Percentiles rank a stretch among this genome's conserved stretches.
Evolutionary conservation across 2,113 vertebrate genomes (phyloP).

Genomic region (Phyllostomus discolor): DNA sequence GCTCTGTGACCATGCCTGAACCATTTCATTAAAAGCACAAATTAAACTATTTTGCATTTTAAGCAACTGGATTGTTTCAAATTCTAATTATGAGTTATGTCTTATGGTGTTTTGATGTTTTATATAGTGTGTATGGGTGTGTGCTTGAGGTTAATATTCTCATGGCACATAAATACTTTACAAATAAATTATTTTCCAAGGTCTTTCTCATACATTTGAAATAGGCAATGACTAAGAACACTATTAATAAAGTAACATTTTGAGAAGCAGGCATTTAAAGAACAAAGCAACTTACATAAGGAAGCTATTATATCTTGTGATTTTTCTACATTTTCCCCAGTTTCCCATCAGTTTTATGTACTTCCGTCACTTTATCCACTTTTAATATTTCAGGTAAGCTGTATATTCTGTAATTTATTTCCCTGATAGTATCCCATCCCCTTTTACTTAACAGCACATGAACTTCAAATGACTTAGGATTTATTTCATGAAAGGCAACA

Average conservation of each 20-base stretch:
- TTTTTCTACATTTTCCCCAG: neutral
- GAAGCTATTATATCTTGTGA: neutral
- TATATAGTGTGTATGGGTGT: neutral
- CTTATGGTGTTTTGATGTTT: neutral
- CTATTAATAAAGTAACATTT: neutral
- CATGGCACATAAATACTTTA: neutral
- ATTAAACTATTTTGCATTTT: neutral
- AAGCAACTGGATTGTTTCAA: neutral
- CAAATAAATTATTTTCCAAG: neutral
- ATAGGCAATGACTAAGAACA: neutral
- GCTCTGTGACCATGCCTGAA: neutral
- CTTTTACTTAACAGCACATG: neutral
- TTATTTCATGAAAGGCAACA: neutral
- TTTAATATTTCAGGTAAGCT: neutral
- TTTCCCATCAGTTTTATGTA: neutral
- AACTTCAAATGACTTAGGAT: neutral
- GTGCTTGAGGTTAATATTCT: neutral
- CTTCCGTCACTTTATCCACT: neutral
- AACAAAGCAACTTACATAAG: neutral
- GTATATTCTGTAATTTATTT: neutral
- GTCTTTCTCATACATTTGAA: neutral
- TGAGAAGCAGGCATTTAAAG: neutral
- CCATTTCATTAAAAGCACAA: conserved; percentile 9
- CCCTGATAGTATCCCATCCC: neutral
- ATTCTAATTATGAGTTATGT: neutral